Evolutionary conservation across 2,888 invertebrate species (phyloP).

Genomic region (Marronus borbonicus): DNA sequence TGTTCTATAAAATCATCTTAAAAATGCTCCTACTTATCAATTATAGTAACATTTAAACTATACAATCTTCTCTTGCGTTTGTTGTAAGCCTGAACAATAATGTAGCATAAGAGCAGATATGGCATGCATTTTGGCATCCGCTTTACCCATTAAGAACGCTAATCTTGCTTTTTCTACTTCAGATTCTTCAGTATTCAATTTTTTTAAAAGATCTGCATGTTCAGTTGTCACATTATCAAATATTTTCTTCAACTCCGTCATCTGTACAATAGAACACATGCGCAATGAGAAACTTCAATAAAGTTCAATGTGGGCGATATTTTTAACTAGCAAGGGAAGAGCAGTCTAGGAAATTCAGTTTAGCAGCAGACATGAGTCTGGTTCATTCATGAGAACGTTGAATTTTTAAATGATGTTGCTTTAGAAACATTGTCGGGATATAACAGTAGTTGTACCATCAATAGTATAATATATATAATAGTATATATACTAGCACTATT

Average conservation of each 20-base stretch:
- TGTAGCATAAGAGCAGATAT: constrained; percentile 94
- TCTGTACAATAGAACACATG: constrained; percentile 69
- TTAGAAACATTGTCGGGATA: too few species aligned
- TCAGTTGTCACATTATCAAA: constrained; percentile 81
- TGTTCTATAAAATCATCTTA: constrained; percentile 17
- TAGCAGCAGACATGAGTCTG: too few species aligned
- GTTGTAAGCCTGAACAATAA: constrained; percentile 94
- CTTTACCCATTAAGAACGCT: constrained; percentile 74
- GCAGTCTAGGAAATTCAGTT: too few species aligned
- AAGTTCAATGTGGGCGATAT: neutral
- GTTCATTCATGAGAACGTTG: too few species aligned
- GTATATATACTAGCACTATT: neutral
- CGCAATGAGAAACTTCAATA: neutral
- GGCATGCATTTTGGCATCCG: constrained; percentile 91
- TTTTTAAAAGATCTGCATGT: constrained; percentile 72
- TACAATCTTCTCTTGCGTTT: constrained; percentile 73
- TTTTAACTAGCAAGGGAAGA: too few species aligned
- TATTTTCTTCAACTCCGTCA: constrained; percentile 82
- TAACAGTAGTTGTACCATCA: too few species aligned
- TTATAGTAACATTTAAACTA: constrained; percentile 54
- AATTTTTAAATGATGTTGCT: too few species aligned
- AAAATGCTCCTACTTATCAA: constrained; percentile 34
- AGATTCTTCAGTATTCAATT: constrained; percentile 68
- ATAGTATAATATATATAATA: too few species aligned
- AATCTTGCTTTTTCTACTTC: constrained; percentile 70